A percentile compares a stretch with the other conserved stretches of the same genome.
Evolutionary conservation across 53 echinoderm and acorn worm genomes (phyloP).

Genomic region (Paelopatides confundens): DNA sequence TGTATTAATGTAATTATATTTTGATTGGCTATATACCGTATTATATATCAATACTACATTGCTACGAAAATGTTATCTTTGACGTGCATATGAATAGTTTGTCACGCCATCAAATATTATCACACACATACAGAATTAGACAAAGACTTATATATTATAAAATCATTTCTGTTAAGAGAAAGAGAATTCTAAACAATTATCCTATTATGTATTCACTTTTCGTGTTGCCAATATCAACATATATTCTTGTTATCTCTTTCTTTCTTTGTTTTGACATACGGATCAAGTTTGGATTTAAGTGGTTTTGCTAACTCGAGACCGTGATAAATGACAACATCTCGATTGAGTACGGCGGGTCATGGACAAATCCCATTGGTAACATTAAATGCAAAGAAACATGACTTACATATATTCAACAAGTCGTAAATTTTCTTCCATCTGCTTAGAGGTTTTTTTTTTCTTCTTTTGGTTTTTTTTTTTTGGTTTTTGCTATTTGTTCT

Average conservation of each 20-base stretch:
- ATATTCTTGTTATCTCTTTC: background rate
- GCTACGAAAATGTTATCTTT: too few species aligned
- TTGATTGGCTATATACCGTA: too few species aligned
- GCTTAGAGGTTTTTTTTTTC: background rate
- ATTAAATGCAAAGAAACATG: slow-evolving; percentile 34
- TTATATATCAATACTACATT: too few species aligned
- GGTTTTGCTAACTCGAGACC: slow-evolving; percentile 23
- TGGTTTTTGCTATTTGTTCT: slow-evolving; percentile 2
- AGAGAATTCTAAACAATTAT: background rate
- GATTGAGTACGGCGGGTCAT: slow-evolving; percentile 14
- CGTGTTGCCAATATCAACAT: slow-evolving; percentile 3
- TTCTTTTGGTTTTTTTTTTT: background rate
- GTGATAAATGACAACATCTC: slow-evolving; percentile 17
- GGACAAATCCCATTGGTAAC: slow-evolving; percentile 34
- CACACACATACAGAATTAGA: too few species aligned
- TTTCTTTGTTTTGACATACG: slow-evolving; percentile 3
- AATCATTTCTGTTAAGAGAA: too few species aligned
- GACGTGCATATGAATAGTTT: too few species aligned
- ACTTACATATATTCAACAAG: slow-evolving; percentile 52
- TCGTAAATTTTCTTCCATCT: slow-evolving; percentile 41
- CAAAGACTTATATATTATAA: too few species aligned
- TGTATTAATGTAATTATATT: too few species aligned
- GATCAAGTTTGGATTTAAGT: slow-evolving; percentile 34
- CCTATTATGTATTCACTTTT: slow-evolving; percentile 22
- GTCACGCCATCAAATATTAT: too few species aligned